These are phyloP conservation scores for Drosophila littoralis DNA, from an alignment of 1,140 invertebrate genomes.

Conservation along the genomic window DNA sequence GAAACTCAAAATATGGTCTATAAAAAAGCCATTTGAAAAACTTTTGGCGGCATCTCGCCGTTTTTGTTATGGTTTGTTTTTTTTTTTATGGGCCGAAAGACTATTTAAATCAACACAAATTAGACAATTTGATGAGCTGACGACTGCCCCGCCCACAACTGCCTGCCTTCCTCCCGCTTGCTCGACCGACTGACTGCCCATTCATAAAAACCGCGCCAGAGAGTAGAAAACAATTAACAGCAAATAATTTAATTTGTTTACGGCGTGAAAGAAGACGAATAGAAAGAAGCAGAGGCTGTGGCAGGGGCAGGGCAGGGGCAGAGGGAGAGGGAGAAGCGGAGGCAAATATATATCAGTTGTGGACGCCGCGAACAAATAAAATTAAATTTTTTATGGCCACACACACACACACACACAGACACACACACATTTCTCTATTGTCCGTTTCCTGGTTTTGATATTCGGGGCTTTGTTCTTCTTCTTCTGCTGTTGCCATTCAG, in stretches of 20 bases:
- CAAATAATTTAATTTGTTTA: constrained; percentile 75
- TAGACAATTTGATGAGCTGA: constrained; percentile 66
- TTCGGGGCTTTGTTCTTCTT: constrained; percentile 10
- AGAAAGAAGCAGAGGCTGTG: constrained; percentile 8
- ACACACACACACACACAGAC: not conserved
- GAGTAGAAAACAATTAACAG: constrained; percentile 60
- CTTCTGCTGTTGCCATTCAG: not conserved
- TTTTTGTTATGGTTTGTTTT: too few relatives aligned
- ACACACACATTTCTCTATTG: constrained; percentile 22
- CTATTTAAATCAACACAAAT: constrained; percentile 71
- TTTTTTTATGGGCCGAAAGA: constrained; percentile 35
- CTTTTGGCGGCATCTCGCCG: constrained; percentile 26
- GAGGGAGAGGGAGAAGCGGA: not conserved
- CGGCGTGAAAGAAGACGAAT: constrained; percentile 26
- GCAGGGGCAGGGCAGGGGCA: not conserved
- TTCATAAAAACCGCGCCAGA: constrained; percentile 35
- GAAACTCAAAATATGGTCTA: constrained; percentile 45
- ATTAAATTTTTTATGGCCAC: constrained; percentile 47
- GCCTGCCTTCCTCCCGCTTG: not conserved
- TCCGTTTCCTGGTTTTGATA: constrained; percentile 4
- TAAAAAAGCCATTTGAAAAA: constrained; percentile 39
- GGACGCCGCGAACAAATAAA: constrained; percentile 39
- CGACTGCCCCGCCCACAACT: constrained; percentile 6
- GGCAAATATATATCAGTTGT: not conserved
- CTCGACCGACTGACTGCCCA: not conserved